Evolutionary conservation across 2,888 invertebrate genomes (phyloP), one percentile per base, ranked within the genome.

Genomic region (Sympetrum striolatum): DNA sequence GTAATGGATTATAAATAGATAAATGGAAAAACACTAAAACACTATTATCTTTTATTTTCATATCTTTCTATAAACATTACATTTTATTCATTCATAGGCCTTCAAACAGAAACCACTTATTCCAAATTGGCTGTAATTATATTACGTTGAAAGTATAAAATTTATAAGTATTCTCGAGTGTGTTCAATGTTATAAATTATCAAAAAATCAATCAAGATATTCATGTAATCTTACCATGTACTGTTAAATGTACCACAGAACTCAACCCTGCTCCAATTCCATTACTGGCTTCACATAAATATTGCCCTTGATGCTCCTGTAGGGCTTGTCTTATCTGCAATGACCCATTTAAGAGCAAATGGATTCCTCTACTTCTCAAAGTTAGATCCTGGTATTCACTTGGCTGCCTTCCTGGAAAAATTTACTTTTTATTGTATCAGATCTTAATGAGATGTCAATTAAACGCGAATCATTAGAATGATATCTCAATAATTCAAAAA

Each of bases 251-350:
- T 48, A 95, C 93, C 73, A 94, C 93, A 92, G 94, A 94, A 92
- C 94, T 94, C 90, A 94, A 93, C 3, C 93, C 94, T 35, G 93
- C 93, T 15, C 94, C 94, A n/a, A 94, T 93, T 10, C 93, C 93
- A 91, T 94, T 94, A 90, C 93, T 93, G 18, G 94, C 93, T 90
- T 94, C 93, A 92, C 94, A 94, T 73, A 94, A 92, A 91, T 94
- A 94, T 91, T 93, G 93, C 0, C 94, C 94, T 90, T 92, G 92
- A 90, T 93, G 93, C 53, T 91, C 91, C 90, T 92, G 92, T 82
- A 92, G 91, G 25, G 92, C 92, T 80, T 91, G 92, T 64, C 92
- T 92, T 91, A 93, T 92, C 18, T 92, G 92, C 22, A 93, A 92
- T 18, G 93, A 93, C 31, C 93, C 93, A 90, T 93, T 93, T 2